Evolutionary conservation across 2,797 vertebrate genomes (phyloP).

Genomic region (Cirrhinus mrigala): DNA sequence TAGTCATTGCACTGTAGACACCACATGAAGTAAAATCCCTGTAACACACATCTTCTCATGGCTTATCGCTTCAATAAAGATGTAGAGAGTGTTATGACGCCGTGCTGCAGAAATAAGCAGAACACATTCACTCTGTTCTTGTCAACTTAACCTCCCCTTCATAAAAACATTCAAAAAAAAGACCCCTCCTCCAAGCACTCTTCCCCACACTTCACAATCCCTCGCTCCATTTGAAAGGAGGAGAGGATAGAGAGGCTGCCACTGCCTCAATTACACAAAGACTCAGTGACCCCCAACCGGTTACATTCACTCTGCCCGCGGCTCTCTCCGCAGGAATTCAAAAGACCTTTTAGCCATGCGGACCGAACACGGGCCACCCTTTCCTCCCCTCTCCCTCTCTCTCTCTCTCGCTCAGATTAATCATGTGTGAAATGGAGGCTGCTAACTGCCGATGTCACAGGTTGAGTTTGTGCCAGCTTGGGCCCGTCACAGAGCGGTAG

Average conservation of each 20-base stretch:
- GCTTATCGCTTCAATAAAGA: slow-evolving; percentile 77
- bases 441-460: slow-evolving; percentile 99
- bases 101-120: slow-evolving; percentile 88
- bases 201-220: slow-evolving; percentile 85
- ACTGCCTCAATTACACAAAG: slow-evolving; percentile 99
- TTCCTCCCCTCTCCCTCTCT: slow-evolving; percentile 28
- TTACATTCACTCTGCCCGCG: slow-evolving; percentile 98
- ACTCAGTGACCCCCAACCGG: slow-evolving; percentile 98
- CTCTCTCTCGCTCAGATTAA: slow-evolving; percentile 85
- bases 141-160: slow-evolving; percentile 90
- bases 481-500: slow-evolving; percentile 92
- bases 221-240: slow-evolving; percentile 83
- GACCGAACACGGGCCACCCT: slow-evolving; percentile 90
- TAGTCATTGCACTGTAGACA: neutral
- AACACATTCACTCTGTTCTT: slow-evolving; percentile 90
- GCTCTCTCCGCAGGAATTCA: slow-evolving; percentile 99
- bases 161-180: slow-evolving; percentile 74
- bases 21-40: neutral
- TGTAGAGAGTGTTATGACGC: slow-evolving; percentile 91
- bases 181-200: slow-evolving; percentile 76
- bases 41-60: neutral
- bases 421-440: slow-evolving; percentile 99
- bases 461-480: slow-evolving; percentile 97
- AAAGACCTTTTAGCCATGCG: slow-evolving; percentile 99
- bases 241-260: slow-evolving; percentile 87